These are phyloP conservation scores for Tretioscincus oriximinensis DNA, from an alignment of 2,113 vertebrate species.

Conservation along the genomic window DNA sequence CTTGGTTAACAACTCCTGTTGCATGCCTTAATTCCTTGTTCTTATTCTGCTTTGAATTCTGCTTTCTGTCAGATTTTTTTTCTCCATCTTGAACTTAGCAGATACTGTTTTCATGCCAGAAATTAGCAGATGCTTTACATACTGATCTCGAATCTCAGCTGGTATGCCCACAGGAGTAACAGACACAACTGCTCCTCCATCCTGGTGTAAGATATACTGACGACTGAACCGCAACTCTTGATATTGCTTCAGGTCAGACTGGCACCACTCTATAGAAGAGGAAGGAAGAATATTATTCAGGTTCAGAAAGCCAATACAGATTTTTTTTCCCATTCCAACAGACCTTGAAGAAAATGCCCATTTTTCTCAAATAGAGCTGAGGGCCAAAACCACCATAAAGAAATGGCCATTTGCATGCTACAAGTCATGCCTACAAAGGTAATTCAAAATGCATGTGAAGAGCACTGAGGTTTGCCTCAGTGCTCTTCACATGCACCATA, in stretches of 20 bases:
- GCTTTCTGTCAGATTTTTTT: not conserved
- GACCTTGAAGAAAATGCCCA: not conserved
- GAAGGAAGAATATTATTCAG: not conserved
- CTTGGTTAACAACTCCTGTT: not conserved
- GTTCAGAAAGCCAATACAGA: not conserved
- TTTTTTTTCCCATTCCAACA: not conserved
- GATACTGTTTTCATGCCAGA: not conserved
- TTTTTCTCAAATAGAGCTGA: not conserved
- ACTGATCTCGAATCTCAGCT: conserved; percentile 37
- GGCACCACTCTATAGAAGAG: conserved; percentile 36
- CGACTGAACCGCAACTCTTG: conserved; percentile 31
- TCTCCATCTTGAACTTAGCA: not conserved
- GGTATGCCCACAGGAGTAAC: conserved; percentile 23
- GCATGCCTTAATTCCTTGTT: not conserved
- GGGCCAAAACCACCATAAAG: too few relatives aligned
- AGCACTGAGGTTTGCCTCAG: too few relatives aligned
- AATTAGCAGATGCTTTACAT: not conserved
- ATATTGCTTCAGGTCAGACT: conserved; percentile 22
- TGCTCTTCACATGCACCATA: too few relatives aligned
- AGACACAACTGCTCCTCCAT: conserved; percentile 24
- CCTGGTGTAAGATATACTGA: conserved; percentile 29
- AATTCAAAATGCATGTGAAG: too few relatives aligned
- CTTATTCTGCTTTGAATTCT: not conserved
- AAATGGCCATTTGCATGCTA: too few relatives aligned
- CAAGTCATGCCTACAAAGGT: too few relatives aligned